Conservation (phyloP, 2,113 vertebrate species). For the Burhinus oedicnemus region DNA sequence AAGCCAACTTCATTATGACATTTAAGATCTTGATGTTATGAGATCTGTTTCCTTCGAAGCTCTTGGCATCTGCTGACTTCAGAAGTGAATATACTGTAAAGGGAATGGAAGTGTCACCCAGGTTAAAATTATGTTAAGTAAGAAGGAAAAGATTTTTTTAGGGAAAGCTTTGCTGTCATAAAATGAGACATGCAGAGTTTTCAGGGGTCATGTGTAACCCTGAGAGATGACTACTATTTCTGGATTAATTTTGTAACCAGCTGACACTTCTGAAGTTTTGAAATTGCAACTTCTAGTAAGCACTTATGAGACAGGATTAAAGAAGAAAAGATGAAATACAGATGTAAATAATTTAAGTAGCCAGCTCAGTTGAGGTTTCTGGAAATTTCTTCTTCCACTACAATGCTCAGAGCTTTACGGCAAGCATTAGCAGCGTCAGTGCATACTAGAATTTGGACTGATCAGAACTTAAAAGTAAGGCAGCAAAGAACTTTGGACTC, state of each 20-base stretch:
- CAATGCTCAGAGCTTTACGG: not conserved
- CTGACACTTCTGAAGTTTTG: not conserved
- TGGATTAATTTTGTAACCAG: not conserved
- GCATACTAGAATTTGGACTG: not conserved
- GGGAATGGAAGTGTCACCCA: not conserved
- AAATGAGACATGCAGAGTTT: not conserved
- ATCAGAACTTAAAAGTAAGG: not conserved
- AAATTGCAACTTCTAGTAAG: not conserved
- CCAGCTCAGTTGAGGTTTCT: not conserved
- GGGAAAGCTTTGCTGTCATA: not conserved
- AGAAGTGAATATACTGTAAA: not conserved
- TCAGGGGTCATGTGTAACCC: not conserved
- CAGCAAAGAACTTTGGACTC: not conserved
- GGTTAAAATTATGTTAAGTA: not conserved
- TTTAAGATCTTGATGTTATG: not conserved
- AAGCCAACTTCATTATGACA: not conserved
- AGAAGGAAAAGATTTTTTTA: not conserved
- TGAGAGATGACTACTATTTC: not conserved
- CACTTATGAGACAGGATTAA: not conserved
- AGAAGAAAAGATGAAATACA: not conserved
- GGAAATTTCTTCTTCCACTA: not conserved
- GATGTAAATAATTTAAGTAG: not conserved
- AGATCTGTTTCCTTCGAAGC: not conserved
- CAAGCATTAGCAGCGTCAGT: not conserved
- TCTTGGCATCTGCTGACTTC: not conserved